Base-by-base conservation (phyloP, 2,888 invertebrate species). In the Ophraella communa region DNA sequence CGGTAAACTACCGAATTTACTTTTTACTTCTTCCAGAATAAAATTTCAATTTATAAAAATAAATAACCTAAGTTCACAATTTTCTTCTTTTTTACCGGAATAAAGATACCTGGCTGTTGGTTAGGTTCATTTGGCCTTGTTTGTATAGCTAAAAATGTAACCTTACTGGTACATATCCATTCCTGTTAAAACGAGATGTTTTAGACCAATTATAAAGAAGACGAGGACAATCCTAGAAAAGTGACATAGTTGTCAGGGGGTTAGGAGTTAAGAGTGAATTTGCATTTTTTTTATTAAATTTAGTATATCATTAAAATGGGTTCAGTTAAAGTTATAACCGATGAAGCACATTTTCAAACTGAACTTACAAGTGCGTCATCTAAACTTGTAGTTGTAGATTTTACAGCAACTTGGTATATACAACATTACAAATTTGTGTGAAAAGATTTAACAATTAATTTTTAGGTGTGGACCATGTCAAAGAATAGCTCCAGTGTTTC, bases 401-500 rank as follows among this genome's bases (percentile, higher is more conserved):
- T 95, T 80, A 96, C 94, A 69, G 97, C 97, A 58, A 91, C 90
- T 76, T 97, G 97, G 97, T 95, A 82, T 86, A 70, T 69, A 67
- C 64, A 42, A n/a, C 33, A 18, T 23, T 33, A 24, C 39, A 42
- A 62, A 52, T 64, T 3, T 62, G 45, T 65, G 44, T 14, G 14
- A 33, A 45, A 21, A 17, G 39, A 42, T 27, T 30, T 33, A 47
- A 55, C 54, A 54, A 49, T 20, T 30, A 24, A 23, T 27, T 62
- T 54, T 47, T 74, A 95, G 96, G 96, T 99, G 99, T 83, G 96
- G 95, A 1, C 98, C 99, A 3, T 99, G 99, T 79, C 94, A 93
- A 78, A 87, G 91, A 78, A 96, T 99, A 77, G 94, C 96, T 4
- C 98, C 99, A 7, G 84, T 93, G 59, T 98, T 96, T 82, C 94